Evolutionary conservation across 2,797 vertebrate genomes (phyloP).

Genomic region (Taenioides sp.): DNA sequence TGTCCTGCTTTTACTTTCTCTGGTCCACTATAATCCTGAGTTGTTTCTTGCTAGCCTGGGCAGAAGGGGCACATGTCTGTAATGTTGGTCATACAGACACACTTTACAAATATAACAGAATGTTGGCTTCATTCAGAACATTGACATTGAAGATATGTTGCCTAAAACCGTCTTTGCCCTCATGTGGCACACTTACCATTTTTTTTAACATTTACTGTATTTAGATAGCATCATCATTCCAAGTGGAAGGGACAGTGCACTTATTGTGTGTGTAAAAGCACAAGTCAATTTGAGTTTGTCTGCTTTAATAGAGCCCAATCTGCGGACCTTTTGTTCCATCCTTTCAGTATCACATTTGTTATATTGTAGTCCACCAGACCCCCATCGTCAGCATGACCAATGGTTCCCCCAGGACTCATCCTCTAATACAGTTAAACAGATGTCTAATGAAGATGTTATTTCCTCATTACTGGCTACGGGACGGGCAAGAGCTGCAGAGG

Average conservation of each 20-base stretch:
- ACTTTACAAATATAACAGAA: neutral
- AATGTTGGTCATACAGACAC: neutral
- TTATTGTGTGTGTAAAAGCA: conserved; percentile 28
- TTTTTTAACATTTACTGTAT: conserved; percentile 61
- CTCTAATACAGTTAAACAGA: conserved; percentile 84
- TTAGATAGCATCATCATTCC: conserved; percentile 56
- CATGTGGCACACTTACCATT: conserved; percentile 45
- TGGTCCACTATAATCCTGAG: neutral
- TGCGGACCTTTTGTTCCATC: conserved; percentile 54
- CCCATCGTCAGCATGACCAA: conserved; percentile 78
- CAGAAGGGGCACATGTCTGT: neutral
- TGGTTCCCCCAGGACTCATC: conserved; percentile 78
- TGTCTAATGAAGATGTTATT: conserved; percentile 86
- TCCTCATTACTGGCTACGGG: conserved; percentile 82
- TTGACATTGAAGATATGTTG: neutral
- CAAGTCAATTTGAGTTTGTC: conserved; percentile 45
- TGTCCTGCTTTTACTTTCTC: neutral
- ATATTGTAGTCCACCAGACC: conserved; percentile 70
- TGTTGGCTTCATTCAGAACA: neutral
- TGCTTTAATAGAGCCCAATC: conserved; percentile 51
- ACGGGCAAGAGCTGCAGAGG: conserved; percentile 66
- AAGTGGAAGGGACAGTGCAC: conserved; percentile 27
- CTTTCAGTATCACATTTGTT: conserved; percentile 52
- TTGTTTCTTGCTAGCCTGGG: neutral
- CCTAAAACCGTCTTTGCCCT: conserved; percentile 18